Base-by-base conservation (phyloP, 2,113 vertebrate genomes). In the Apaloderma vittatum region DNA sequence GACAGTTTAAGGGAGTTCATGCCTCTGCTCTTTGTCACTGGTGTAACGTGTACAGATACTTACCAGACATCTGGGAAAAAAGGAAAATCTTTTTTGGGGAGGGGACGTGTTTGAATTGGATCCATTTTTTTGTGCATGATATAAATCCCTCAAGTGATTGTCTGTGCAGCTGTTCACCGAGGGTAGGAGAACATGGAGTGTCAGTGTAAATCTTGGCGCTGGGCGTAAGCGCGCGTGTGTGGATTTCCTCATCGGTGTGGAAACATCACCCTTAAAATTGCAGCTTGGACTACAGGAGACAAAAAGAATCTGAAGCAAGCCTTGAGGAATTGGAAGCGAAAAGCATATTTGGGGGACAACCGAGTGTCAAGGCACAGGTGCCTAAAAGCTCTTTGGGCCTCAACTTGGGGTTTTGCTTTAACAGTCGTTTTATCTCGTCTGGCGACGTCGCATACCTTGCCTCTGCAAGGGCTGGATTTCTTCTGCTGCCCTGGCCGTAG, bases 331-430 rank as follows among this genome's bases (percentile, higher is more conserved):
- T n/a, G 7, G 2, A 48, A 79, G 46, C 23, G 40, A 5, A 51
- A 37, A 24, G 1, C 1, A 2, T 8, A 9, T 45, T 57, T 81
- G 37, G 72, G 40, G 37, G 86, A 22, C 52, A 32, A 0, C 30
- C 9, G 2, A 27, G 2, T 45, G 21, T 29, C 2, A 0, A 46
- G 40, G 7, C 8, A 7, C 10, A 8, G 8, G 9, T 49, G 16
- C 34, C 36, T 52, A 0, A 30, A 34, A 63, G 2, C 15, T 46
- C 13, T 34, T 12, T 4, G 12, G 32, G 20, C 24, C 27, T 76
- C 16, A 7, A 0, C 9, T 45, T 0, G 0, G 4, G 2, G 2
- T 45, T 72, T 14, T 45, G 14, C 19, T 34, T 9, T 2, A 3
- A 3, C 13, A 2, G 59, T 26, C 10, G 11, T 21, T 37, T 4